Conservation (phyloP, 2,113 vertebrate species). For the Nematolebias whitei region DNA sequence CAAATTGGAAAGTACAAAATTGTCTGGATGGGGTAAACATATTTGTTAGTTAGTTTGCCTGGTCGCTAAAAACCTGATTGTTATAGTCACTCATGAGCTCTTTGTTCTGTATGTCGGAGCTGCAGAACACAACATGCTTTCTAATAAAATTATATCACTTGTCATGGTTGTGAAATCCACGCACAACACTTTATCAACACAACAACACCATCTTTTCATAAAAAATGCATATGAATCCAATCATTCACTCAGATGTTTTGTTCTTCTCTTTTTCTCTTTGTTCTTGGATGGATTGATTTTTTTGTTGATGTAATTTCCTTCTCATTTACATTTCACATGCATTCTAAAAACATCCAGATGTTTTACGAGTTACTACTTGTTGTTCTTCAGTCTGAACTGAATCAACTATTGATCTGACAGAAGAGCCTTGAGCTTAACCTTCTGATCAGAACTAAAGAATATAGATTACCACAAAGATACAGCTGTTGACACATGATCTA, state of each 20-base stretch:
- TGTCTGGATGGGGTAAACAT: too few relatives aligned
- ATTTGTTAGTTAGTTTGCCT: too few relatives aligned
- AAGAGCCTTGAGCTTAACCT: conserved; percentile 5
- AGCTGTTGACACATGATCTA: neutral
- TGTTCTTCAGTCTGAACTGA: conserved; percentile 32
- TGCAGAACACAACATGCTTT: conserved; percentile 1
- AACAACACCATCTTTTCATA: too few relatives aligned
- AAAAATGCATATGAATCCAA: conserved; percentile 21
- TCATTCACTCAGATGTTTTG: neutral
- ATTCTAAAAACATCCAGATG: conserved; percentile 3
- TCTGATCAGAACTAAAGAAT: conserved; percentile 53
- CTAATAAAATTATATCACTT: neutral
- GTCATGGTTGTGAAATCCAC: neutral
- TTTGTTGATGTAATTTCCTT: neutral
- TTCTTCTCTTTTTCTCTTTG: neutral
- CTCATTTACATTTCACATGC: conserved; percentile 9
- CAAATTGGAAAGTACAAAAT: too few relatives aligned
- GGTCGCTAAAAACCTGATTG: neutral
- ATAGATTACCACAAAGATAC: neutral
- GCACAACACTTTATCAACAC: conserved; percentile 4
- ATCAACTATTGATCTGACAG: conserved; percentile 40
- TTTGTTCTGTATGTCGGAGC: neutral
- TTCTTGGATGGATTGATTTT: neutral
- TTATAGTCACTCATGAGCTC: neutral
- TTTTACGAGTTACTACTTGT: conserved; percentile 6